Conservation (phyloP, 2,888 invertebrate genomes). For the Crepidodera aurea region DNA sequence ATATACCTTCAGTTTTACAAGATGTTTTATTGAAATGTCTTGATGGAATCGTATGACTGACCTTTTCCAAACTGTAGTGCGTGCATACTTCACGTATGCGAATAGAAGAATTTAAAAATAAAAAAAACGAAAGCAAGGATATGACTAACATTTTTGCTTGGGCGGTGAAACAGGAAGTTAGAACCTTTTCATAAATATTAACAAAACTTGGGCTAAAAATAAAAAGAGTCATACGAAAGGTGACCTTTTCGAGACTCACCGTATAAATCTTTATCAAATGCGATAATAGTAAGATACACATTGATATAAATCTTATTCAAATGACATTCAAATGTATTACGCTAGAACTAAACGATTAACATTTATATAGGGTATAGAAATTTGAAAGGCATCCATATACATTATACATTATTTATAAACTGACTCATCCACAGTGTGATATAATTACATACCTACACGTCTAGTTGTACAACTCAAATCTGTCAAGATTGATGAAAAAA, state of each 20-base stretch:
- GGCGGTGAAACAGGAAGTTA: constrained; percentile 6
- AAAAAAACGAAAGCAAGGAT: not conserved
- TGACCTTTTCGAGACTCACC: not conserved
- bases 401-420: constrained; percentile 35
- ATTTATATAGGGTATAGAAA: constrained; percentile 44
- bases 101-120: too few relatives aligned
- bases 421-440: constrained; percentile 36
- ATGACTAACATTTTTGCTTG: constrained; percentile 1
- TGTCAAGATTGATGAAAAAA: constrained; percentile 12
- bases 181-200: constrained; percentile 3
- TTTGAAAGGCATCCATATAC: constrained; percentile 39
- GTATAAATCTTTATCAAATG: constrained; percentile 6
- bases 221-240: constrained; percentile 1
- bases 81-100: too few relatives aligned
- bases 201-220: not conserved
- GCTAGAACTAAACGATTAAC: constrained; percentile 35
- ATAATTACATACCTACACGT: constrained; percentile 30
- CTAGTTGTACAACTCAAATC: constrained; percentile 9
- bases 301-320: constrained; percentile 30
- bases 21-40: not conserved
- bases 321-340: constrained; percentile 37
- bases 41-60: too few relatives aligned
- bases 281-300: constrained; percentile 6
- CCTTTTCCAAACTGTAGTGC: too few relatives aligned
- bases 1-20: not conserved